phyloP scores from a whole-genome alignment of 2,888 invertebrate genomes.

The Torymus auratus region DNA sequence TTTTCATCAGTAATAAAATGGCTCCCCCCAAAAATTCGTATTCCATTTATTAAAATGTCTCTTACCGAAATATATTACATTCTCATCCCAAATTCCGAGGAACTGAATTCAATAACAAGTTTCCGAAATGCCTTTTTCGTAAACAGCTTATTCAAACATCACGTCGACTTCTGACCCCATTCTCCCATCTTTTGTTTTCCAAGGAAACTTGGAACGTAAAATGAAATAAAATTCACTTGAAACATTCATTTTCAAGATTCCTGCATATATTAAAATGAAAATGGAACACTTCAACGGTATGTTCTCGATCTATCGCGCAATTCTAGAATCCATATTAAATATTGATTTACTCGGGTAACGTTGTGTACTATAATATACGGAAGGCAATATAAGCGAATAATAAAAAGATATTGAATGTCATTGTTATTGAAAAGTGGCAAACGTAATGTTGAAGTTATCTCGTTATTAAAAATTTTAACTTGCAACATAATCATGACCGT shows the following conservation, averaged over 20 bases:
- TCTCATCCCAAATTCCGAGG: neutral
- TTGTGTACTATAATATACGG: too few species aligned
- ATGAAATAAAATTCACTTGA: neutral
- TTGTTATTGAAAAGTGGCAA: too few species aligned
- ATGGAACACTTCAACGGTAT: slow-evolving; percentile 1
- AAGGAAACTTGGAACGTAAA: neutral
- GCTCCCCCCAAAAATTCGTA: neutral
- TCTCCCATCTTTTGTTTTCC: slow-evolving; percentile 8
- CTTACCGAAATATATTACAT: neutral
- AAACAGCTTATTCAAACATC: slow-evolving; percentile 6
- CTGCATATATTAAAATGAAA: neutral
- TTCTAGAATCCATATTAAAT: neutral
- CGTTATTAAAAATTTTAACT: too few species aligned
- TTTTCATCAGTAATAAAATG: too few species aligned
- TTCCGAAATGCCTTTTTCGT: slow-evolving; percentile 3
- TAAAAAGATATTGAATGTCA: too few species aligned
- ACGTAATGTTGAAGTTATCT: too few species aligned
- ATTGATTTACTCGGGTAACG: too few species aligned
- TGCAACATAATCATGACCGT: too few species aligned
- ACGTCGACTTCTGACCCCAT: slow-evolving; percentile 7
- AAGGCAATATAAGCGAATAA: too few species aligned
- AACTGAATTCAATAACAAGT: neutral
- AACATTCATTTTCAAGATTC: slow-evolving; percentile 9
- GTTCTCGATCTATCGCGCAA: neutral
- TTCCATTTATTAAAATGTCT: slow-evolving; percentile 7